These are phyloP conservation scores for Habropoda laboriosa DNA, from an alignment of 1,140 invertebrate species.

Conservation along the genomic window DNA sequence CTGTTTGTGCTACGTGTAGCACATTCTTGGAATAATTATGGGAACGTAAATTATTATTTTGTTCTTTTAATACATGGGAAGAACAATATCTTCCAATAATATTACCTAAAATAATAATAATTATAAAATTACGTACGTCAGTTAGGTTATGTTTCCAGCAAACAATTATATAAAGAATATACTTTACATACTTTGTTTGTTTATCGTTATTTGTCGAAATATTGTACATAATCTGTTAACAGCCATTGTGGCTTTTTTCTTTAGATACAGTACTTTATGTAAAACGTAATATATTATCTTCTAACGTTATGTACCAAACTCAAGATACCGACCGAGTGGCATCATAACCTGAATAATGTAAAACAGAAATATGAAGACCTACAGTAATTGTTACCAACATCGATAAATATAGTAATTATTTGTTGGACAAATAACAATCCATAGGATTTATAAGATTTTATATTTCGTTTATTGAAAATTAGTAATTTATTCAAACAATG, in stretches of 20 bases:
- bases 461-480: conserved; percentile 29
- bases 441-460: conserved; percentile 1
- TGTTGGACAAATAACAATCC: background rate
- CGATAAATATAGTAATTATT: background rate
- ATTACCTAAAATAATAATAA: conserved; percentile 34
- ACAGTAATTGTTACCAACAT: background rate
- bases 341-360: background rate
- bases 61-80: background rate
- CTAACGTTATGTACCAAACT: background rate
- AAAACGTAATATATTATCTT: background rate
- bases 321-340: background rate
- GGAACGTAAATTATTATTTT: background rate
- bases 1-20: background rate
- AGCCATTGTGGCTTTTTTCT: conserved; percentile 30
- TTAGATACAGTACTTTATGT: background rate
- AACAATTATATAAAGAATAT: background rate
- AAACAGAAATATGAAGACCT: no score
- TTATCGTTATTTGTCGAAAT: conserved; percentile 48
- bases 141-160: conserved; percentile 39
- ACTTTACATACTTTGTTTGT: conserved; percentile 37
- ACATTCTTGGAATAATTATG: background rate
- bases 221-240: conserved; percentile 43
- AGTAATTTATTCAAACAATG: conserved; percentile 37
- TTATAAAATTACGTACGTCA: background rate
- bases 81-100: conserved; percentile 30